Conservation (phyloP, 2,888 invertebrate genomes). For the Bellardia bayeri region DNA sequence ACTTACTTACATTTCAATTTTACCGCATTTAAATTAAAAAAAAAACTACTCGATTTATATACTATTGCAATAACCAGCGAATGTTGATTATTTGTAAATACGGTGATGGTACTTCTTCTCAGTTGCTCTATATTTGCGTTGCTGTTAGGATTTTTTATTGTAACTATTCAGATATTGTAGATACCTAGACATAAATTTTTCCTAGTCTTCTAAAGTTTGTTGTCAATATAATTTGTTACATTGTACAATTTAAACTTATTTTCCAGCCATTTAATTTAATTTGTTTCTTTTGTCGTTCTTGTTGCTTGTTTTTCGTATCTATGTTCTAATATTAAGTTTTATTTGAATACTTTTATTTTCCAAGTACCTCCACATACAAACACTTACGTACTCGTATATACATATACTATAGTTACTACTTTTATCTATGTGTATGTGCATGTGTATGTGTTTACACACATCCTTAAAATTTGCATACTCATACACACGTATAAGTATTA, state of each 20-base stretch:
- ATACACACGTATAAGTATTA: constrained; percentile 27
- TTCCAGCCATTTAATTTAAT: constrained; percentile 34
- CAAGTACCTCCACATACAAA: constrained; percentile 6
- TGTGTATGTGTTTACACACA: neutral
- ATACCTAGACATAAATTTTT: neutral
- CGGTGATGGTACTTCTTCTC: too few relatives aligned
- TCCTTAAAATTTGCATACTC: neutral
- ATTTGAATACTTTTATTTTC: constrained; percentile 49
- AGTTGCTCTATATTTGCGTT: too few relatives aligned
- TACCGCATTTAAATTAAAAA: too few relatives aligned
- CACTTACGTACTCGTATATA: neutral
- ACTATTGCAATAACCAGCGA: too few relatives aligned
- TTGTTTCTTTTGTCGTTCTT: neutral
- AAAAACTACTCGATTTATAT: too few relatives aligned
- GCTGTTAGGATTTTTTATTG: too few relatives aligned
- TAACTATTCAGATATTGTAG: too few relatives aligned
- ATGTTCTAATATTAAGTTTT: constrained; percentile 41
- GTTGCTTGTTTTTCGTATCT: constrained; percentile 2
- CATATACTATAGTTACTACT: neutral
- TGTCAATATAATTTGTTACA: neutral
- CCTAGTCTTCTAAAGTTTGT: neutral
- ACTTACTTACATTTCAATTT: too few relatives aligned
- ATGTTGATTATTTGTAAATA: too few relatives aligned
- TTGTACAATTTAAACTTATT: constrained; percentile 30
- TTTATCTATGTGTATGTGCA: constrained; percentile 29